Evolutionary conservation across 64 coral and sea anemone genomes (phyloP), one percentile per base, ranked within the genome.

Genomic region (Acropora yongei): DNA sequence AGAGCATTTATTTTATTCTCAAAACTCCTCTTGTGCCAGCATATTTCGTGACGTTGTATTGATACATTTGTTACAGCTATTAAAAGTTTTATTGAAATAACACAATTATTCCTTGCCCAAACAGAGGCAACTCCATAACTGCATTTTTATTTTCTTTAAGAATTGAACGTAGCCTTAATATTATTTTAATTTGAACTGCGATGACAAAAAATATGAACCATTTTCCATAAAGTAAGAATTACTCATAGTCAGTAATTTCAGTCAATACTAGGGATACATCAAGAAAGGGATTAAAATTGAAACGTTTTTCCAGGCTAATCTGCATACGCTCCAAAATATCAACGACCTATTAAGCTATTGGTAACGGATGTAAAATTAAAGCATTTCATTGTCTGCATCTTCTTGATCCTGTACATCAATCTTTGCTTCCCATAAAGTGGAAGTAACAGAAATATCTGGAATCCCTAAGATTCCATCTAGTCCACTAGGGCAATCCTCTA

Each of bases 1-100:
- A 47, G 88, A 90, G 44, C 44, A 77, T 61, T 68, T 90, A 44
- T 90, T 80, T 90, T 49, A 68, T 6, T 58, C 44, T 11, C 57
- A 65, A 67, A 83, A 83, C 17, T 53, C 80, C 19, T 41, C 80
- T 14, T 83, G 61, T 83, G 55, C 57, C 6, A 83, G 30, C 53
- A 65, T 83, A 43, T 83, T 83, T 83, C 42, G 51, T 63, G 80
- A 66, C 51, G n/a, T 41, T 7, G 39, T 2, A 83, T 55, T 45
- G 61, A 42, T 2, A 46, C 80, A 63, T 67, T 63, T 41, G 51
- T 83, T 18, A 83, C 57, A 17, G 51, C 80, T 5, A 78, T 76
- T 41, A 76, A 47, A 76, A 76, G 74, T 46, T 76, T 76, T 14
- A 44, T 76, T 76, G 7, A 76, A 11, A 76, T 76, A 45, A 76